Evolutionary conservation across 2,888 invertebrate species (phyloP).

Genomic region (Netelia virgata): DNA sequence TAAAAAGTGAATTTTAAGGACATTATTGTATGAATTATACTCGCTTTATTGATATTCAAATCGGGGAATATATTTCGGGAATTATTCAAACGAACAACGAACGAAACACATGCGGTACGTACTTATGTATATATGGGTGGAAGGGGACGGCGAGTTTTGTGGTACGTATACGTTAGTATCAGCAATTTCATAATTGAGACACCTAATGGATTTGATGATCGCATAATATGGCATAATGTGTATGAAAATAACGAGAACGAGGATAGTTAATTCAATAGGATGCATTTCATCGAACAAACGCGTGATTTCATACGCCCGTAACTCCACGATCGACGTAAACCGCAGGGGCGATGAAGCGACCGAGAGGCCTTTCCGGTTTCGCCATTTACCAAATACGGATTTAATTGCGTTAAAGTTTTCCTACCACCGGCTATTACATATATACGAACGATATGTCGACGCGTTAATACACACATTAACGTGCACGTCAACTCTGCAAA

Average conservation of each 20-base stretch:
- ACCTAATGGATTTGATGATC: slow-evolving; percentile 51
- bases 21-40: no score
- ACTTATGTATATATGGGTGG: not conserved
- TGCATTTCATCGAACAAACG: slow-evolving; percentile 14
- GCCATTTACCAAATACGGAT: slow-evolving; percentile 1
- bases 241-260: slow-evolving; percentile 14
- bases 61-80: not conserved
- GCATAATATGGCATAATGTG: slow-evolving; percentile 18
- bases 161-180: slow-evolving; percentile 33
- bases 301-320: slow-evolving; percentile 9
- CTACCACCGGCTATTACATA: not conserved
- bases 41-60: no score
- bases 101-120: not conserved
- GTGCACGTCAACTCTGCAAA: no score
- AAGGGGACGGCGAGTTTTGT: not conserved
- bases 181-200: slow-evolving; percentile 38
- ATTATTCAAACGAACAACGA: not conserved
- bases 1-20: no score
- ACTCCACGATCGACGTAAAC: slow-evolving; percentile 7
- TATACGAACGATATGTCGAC: not conserved
- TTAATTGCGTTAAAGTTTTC: slow-evolving; percentile 26
- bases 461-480: not conserved
- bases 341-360: not conserved
- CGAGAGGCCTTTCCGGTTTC: not conserved
- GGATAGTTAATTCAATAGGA: slow-evolving; percentile 23